These are phyloP conservation scores for Malacoctenus gilli DNA, from an alignment of 2,797 vertebrate species.

Conservation along the genomic window DNA sequence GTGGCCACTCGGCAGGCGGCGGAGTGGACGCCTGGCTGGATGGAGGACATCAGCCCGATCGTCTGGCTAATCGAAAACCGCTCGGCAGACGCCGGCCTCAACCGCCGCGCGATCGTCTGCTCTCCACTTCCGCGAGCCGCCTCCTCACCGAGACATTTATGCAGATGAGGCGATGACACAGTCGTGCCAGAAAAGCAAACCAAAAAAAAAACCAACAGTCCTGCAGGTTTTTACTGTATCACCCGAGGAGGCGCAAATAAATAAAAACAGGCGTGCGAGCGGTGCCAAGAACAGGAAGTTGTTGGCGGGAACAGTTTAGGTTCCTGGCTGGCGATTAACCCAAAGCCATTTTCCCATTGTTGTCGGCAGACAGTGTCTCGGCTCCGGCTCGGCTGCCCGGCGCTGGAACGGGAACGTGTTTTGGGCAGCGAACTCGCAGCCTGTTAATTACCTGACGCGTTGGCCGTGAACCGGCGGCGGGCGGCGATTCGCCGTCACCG, in stretches of 20 bases:
- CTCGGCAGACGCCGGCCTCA: neutral
- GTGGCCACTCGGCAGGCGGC: slow-evolving; percentile 40
- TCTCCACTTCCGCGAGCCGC: slow-evolving; percentile 14
- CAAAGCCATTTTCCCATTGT: too few relatives aligned
- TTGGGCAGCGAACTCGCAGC: slow-evolving; percentile 17
- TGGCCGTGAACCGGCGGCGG: slow-evolving; percentile 12
- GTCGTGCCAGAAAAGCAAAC: slow-evolving; percentile 26
- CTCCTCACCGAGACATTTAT: slow-evolving; percentile 39
- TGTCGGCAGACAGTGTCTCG: too few relatives aligned
- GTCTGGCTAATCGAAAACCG: slow-evolving; percentile 6
- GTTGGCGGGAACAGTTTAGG: slow-evolving; percentile 9
- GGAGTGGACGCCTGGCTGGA: slow-evolving; percentile 32
- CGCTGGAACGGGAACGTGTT: slow-evolving; percentile 9
- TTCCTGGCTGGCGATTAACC: slow-evolving; percentile 30
- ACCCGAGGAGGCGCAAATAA: neutral
- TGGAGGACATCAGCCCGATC: slow-evolving; percentile 26
- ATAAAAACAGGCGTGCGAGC: neutral
- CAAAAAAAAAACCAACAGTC: too few relatives aligned
- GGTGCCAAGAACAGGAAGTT: slow-evolving; percentile 31
- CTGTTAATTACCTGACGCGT: slow-evolving; percentile 32
- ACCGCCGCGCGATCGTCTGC: slow-evolving; percentile 16
- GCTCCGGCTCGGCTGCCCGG: slow-evolving; percentile 1
- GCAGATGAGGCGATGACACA: slow-evolving; percentile 26
- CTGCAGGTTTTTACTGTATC: slow-evolving; percentile 43
- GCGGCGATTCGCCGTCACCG: slow-evolving; percentile 19